Percentiles rank a stretch among this genome's conserved stretches.
These are phyloP conservation scores for Tautogolabrus adspersus DNA, from an alignment of 2,113 vertebrate genomes.

Conservation along the genomic window DNA sequence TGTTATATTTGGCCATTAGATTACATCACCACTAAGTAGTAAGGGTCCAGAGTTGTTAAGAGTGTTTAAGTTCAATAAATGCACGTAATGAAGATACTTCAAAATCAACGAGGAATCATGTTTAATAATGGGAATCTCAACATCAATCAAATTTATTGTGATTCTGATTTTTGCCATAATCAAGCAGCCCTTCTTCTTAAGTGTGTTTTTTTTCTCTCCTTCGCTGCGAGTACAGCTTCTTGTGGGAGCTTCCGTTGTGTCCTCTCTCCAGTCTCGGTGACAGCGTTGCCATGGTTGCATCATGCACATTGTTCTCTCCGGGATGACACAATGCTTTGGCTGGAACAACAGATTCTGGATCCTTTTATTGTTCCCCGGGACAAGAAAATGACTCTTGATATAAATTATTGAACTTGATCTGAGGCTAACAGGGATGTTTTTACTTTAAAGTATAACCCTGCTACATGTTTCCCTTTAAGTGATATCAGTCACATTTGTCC, in stretches of 20 bases:
- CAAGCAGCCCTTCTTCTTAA: conserved; percentile 10
- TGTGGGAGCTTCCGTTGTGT: conserved; percentile 38
- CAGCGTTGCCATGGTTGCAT: conserved; percentile 63
- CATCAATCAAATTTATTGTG: too few species aligned
- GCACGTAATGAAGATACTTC: too few species aligned
- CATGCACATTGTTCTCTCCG: conserved; percentile 59
- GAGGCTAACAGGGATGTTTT: neutral
- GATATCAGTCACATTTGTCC: neutral
- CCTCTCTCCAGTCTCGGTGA: conserved; percentile 28
- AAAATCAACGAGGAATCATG: too few species aligned
- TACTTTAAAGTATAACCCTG: neutral
- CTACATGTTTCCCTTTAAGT: neutral
- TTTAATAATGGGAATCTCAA: too few species aligned
- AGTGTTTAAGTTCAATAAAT: too few species aligned
- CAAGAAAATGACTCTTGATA: conserved; percentile 3
- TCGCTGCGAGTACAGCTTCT: conserved; percentile 24
- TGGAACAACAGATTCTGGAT: neutral
- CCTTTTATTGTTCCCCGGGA: neutral
- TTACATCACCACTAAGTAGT: too few species aligned
- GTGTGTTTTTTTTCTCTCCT: conserved; percentile 23
- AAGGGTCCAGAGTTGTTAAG: too few species aligned
- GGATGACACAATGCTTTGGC: conserved; percentile 58
- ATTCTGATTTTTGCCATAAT: too few species aligned
- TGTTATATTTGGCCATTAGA: too few species aligned
- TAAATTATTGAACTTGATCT: neutral